Evolutionary conservation across 2,113 vertebrate species (phyloP).

Genomic region (Gobiocypris rarus): DNA sequence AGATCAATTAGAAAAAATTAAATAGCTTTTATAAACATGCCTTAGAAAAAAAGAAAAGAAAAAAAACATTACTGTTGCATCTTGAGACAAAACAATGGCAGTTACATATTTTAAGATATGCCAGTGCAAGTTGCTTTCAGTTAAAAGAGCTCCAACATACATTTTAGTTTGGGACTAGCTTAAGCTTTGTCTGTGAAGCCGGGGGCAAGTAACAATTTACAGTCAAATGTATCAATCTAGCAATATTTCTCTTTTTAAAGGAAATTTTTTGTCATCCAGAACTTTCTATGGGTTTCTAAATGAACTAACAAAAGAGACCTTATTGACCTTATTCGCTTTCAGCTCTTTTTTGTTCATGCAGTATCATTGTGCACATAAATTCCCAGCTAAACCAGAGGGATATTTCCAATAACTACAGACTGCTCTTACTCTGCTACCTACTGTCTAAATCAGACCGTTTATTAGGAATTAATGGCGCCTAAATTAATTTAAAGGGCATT

Average conservation of each 20-base stretch:
- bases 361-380: background rate
- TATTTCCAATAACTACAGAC: background rate
- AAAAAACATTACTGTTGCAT: no score
- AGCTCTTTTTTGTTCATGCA: background rate
- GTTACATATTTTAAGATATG: no score
- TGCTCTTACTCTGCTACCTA: conserved; percentile 47
- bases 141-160: no score
- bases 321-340: background rate
- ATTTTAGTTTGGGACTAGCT: no score
- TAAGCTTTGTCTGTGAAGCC: no score
- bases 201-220: no score
- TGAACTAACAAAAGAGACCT: no score
- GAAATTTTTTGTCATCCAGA: background rate
- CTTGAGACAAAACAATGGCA: no score
- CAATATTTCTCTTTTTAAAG: background rate
- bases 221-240: background rate
- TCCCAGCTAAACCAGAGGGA: background rate
- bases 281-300: background rate
- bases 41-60: no score
- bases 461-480: conserved; percentile 10
- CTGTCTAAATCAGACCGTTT: conserved; percentile 18
- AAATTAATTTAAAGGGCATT: background rate
- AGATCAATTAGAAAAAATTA: no score
- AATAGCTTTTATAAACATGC: no score
- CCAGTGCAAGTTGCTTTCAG: no score